Conservation (phyloP, 2,113 vertebrate genomes). For the Pristiophorus japonicus region DNA sequence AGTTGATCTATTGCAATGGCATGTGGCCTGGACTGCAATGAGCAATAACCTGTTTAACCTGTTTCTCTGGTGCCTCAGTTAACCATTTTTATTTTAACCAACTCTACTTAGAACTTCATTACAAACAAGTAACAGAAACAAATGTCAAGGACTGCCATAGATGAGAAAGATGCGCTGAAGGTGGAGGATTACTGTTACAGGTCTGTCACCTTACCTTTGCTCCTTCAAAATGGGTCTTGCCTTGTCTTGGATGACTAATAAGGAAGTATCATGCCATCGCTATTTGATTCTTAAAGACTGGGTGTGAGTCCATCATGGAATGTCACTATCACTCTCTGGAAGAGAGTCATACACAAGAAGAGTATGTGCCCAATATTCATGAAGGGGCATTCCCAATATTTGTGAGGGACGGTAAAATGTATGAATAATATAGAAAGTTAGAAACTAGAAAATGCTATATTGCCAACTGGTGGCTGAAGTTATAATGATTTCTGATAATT, state of each 20-base stretch:
- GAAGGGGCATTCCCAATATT: neutral
- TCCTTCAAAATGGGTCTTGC: neutral
- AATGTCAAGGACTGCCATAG: neutral
- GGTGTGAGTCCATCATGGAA: neutral
- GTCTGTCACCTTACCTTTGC: neutral
- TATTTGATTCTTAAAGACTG: neutral
- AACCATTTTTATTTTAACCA: neutral
- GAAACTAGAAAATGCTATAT: neutral
- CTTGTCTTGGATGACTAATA: neutral
- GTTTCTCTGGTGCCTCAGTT: neutral
- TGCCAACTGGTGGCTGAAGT: constrained; percentile 5
- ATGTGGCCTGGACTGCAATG: neutral
- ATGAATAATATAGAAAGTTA: too few relatives aligned
- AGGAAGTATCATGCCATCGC: neutral
- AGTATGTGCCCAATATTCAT: neutral
- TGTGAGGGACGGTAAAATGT: neutral
- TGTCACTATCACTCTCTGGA: neutral
- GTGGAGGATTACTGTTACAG: neutral
- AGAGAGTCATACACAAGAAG: neutral
- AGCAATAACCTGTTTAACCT: neutral
- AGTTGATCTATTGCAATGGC: neutral
- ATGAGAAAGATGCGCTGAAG: neutral
- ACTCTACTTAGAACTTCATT: neutral
- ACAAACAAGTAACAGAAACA: neutral
- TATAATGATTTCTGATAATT: neutral